A percentile compares a stretch with the other conserved stretches of the same genome.
Evolutionary conservation across 1,140 invertebrate species (phyloP).

Genomic region (Lanistes nyassanus): DNA sequence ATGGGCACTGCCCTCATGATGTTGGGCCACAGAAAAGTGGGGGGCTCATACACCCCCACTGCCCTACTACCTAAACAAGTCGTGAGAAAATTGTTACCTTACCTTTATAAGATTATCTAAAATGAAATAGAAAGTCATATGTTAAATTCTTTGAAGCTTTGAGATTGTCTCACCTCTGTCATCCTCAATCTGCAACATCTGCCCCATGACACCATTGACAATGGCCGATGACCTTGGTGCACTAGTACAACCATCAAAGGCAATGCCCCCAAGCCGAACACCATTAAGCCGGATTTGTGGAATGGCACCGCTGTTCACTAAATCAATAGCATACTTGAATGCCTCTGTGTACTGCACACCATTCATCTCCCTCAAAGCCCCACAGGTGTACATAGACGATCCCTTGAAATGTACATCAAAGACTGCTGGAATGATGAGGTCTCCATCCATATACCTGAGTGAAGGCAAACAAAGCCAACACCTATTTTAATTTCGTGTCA

Average conservation of each 20-base stretch:
- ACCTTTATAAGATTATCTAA: too few relatives aligned
- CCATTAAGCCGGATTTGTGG: slow-evolving; percentile 67
- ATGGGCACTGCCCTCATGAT: too few relatives aligned
- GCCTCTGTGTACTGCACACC: slow-evolving; percentile 60
- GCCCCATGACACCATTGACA: slow-evolving; percentile 46
- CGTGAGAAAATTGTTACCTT: too few relatives aligned
- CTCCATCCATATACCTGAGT: slow-evolving; percentile 48
- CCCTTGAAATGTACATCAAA: slow-evolving; percentile 59
- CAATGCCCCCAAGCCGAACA: slow-evolving; percentile 72
- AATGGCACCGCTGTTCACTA: slow-evolving; percentile 49
- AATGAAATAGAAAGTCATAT: too few relatives aligned
- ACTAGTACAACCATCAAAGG: slow-evolving; percentile 59
- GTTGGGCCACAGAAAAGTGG: too few relatives aligned
- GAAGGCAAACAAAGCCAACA: neutral
- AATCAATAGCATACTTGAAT: slow-evolving; percentile 55
- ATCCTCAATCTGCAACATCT: slow-evolving; percentile 8
- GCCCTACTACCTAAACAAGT: too few relatives aligned
- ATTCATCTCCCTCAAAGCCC: slow-evolving; percentile 40
- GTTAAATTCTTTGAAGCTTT: too few relatives aligned
- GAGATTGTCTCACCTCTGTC: slow-evolving; percentile 4
- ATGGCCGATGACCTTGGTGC: slow-evolving; percentile 43
- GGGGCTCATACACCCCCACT: too few relatives aligned
- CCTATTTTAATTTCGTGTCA: neutral
- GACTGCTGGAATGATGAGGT: slow-evolving; percentile 56
- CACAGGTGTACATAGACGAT: slow-evolving; percentile 48